Base-by-base conservation (phyloP, 2,797 vertebrate species). In the Discoglossus pictus region DNA sequence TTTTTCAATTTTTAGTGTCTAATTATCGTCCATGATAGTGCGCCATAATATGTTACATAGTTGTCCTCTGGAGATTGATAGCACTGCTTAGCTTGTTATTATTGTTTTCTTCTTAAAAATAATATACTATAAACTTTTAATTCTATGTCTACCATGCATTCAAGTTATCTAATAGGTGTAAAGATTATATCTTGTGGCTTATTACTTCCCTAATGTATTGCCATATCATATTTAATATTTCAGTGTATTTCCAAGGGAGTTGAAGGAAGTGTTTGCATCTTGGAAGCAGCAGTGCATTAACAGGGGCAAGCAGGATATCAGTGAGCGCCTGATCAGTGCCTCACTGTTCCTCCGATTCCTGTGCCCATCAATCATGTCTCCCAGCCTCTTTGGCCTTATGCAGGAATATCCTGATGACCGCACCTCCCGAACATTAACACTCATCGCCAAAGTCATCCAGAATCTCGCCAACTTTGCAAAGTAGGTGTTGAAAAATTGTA, bases 401-500 rank as follows among this genome's bases (percentile, higher is more conserved):
- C 96, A 98, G 86, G 95, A 98, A 52, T 99, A 97, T 0, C 96
- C 96, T 0, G 94, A 98, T 1, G 93, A 97, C 79, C 92, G 91
- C 9, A 98, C 95, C 0, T 93, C 94, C 4, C 90, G 95, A 6
- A 97, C 94, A 0, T 92, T 99, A 64, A 96, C 96, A 0, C 93
- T 99, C 60, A 96, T 98, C 39, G 96, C 96, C 68, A 98, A 99
- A 77, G 96, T 99, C 83, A 98, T 98, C 78, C 96, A 99, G 87
- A 99, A 98, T 79, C 92, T 99, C 10, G 96, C 96, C 82, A 99
- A 98, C 82, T 99, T 99, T 78, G 84, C 94, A 56, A 98, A 94
- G 96, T 96, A 92, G 36, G 92, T 86, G 58, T 7, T 64, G 8
- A 17, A 16, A n/a, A n/a, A n/a, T n/a, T n/a, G n/a, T n/a, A n/a